These are phyloP conservation scores for Diprion similis DNA, from an alignment of 1,140 invertebrate species.

Conservation along the genomic window DNA sequence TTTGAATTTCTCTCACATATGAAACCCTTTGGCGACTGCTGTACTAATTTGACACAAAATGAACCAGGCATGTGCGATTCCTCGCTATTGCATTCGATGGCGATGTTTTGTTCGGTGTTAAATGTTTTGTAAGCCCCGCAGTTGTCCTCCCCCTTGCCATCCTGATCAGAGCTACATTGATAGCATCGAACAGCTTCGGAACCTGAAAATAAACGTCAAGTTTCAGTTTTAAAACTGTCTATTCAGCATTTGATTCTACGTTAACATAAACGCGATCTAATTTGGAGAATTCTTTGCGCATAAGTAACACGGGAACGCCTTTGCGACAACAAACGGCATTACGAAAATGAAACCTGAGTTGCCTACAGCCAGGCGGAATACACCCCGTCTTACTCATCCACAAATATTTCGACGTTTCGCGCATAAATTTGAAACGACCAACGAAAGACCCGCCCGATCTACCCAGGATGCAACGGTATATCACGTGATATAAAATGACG, in stretches of 20 bases:
- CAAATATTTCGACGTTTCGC: neutral
- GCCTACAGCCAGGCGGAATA: too few species aligned
- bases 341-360: too few species aligned
- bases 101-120: conserved; percentile 78
- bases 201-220: conserved; percentile 45
- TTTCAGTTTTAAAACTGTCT: too few species aligned
- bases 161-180: conserved; percentile 84
- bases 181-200: conserved; percentile 80
- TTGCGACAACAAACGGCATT: too few species aligned
- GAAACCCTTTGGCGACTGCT: conserved; percentile 89
- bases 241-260: neutral
- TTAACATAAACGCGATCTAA: neutral
- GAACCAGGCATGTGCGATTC: conserved; percentile 90
- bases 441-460: neutral
- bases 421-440: neutral
- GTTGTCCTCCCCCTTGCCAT: conserved; percentile 76
- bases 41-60: conserved; percentile 90
- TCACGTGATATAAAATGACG: neutral
- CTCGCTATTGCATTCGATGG: conserved; percentile 88
- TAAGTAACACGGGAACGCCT: too few species aligned
- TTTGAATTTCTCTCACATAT: conserved; percentile 74
- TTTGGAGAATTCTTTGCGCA: too few species aligned
- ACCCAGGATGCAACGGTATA: neutral
- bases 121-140: conserved; percentile 89
- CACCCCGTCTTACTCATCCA: too few species aligned